These are phyloP conservation scores for Equus quagga DNA, from an alignment of 2,113 vertebrate species.

Conservation along the genomic window DNA sequence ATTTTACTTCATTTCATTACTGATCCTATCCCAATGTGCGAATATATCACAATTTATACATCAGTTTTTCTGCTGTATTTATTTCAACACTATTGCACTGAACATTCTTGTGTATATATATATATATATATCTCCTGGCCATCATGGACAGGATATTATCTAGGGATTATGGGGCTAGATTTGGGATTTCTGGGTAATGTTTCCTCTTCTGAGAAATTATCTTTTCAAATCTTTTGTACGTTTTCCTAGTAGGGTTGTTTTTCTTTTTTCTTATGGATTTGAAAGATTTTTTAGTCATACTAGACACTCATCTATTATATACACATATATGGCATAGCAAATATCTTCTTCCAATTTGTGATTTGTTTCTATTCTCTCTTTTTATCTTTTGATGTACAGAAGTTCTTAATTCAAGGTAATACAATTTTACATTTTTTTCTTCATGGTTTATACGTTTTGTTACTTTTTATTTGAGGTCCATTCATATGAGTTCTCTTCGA, in stretches of 20 bases:
- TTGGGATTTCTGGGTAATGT: background rate
- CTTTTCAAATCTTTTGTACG: background rate
- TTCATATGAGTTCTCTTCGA: background rate
- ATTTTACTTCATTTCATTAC: background rate
- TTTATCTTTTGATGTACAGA: background rate
- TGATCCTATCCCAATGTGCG: background rate
- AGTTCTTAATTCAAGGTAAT: background rate
- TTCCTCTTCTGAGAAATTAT: background rate
- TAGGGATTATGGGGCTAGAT: background rate
- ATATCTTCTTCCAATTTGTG: background rate
- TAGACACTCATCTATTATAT: background rate
- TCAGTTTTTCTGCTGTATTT: background rate
- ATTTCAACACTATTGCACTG: background rate
- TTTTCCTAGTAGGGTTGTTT: background rate
- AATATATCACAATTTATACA: background rate
- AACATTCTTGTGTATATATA: background rate
- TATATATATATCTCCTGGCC: background rate
- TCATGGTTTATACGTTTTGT: background rate
- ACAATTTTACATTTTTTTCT: background rate
- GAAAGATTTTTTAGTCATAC: background rate
- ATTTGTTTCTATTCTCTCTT: background rate
- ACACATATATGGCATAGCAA: background rate
- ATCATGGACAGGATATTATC: background rate
- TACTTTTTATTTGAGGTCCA: background rate
- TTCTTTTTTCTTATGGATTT: background rate